These are phyloP conservation scores for Actinopyga echinites DNA, from an alignment of 53 echinoderm and acorn worm species.

Conservation along the genomic window DNA sequence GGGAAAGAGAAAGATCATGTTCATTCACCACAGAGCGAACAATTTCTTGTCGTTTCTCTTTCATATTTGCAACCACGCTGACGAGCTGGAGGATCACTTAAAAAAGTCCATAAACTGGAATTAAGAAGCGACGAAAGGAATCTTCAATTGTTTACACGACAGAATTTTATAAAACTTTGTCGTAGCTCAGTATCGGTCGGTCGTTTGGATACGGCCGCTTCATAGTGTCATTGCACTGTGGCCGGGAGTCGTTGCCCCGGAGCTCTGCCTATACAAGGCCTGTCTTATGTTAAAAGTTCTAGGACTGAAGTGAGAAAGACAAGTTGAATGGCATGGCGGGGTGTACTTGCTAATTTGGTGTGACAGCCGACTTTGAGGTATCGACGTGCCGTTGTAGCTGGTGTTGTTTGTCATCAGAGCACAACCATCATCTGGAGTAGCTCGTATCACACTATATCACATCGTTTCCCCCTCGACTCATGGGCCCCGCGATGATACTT, in stretches of 20 bases:
- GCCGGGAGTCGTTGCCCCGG: slow-evolving; percentile 32
- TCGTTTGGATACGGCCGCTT: too few species aligned
- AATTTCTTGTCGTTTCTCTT: too few species aligned
- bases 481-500: neutral
- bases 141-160: too few species aligned
- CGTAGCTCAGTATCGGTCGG: too few species aligned
- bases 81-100: too few species aligned
- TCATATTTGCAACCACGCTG: too few species aligned
- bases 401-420: slow-evolving; percentile 10
- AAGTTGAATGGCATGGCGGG: slow-evolving; percentile 33
- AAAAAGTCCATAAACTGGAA: too few species aligned
- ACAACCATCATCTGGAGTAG: slow-evolving; percentile 3
- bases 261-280: neutral
- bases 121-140: too few species aligned
- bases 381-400: neutral
- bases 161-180: too few species aligned
- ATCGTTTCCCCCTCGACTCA: neutral
- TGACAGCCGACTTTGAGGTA: slow-evolving; percentile 31
- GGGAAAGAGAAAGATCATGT: too few species aligned
- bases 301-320: slow-evolving; percentile 4
- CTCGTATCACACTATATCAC: neutral
- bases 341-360: slow-evolving; percentile 30
- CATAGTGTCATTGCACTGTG: slow-evolving; percentile 11
- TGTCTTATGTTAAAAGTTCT: slow-evolving; percentile 15
- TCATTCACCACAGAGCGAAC: too few species aligned